These are phyloP conservation scores for Tautogolabrus adspersus DNA, from an alignment of 2,113 vertebrate genomes.

Conservation along the genomic window DNA sequence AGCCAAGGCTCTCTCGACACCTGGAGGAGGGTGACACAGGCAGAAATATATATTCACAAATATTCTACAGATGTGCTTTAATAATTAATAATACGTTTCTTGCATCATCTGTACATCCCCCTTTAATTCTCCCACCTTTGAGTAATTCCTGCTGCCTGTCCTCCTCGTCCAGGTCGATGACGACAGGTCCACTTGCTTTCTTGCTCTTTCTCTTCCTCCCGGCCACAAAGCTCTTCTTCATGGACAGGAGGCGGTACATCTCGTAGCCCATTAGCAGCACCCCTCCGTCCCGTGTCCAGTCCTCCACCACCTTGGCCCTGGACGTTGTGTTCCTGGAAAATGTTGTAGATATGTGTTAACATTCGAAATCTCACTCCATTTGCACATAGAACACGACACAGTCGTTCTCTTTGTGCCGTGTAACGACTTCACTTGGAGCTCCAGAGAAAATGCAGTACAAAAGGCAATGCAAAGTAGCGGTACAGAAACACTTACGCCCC, in stretches of 20 bases:
- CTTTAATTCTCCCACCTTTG: slow-evolving; percentile 84
- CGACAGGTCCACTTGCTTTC: slow-evolving; percentile 88
- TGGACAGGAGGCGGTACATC: slow-evolving; percentile 97
- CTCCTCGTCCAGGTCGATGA: slow-evolving; percentile 94
- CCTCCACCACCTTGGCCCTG: slow-evolving; percentile 92
- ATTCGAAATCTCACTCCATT: no score
- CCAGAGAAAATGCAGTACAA: neutral
- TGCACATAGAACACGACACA: no score
- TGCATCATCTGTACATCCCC: no score
- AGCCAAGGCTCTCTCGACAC: slow-evolving; percentile 94
- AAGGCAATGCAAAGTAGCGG: neutral
- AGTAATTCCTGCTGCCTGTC: slow-evolving; percentile 95
- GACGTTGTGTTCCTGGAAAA: slow-evolving; percentile 88
- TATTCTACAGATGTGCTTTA: neutral
- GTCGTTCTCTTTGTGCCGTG: no score
- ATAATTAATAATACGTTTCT: neutral
- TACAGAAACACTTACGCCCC: no score
- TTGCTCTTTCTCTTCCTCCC: slow-evolving; percentile 94
- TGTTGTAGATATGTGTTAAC: no score
- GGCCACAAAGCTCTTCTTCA: slow-evolving; percentile 94
- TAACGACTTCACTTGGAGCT: no score
- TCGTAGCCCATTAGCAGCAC: slow-evolving; percentile 97
- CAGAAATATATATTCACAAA: neutral
- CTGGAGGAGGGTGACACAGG: slow-evolving; percentile 69
- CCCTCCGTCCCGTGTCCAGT: slow-evolving; percentile 92